Evolutionary conservation across 2,888 invertebrate genomes (phyloP), one percentile per base, ranked within the genome.

Genomic region (Cephus runcator): DNA sequence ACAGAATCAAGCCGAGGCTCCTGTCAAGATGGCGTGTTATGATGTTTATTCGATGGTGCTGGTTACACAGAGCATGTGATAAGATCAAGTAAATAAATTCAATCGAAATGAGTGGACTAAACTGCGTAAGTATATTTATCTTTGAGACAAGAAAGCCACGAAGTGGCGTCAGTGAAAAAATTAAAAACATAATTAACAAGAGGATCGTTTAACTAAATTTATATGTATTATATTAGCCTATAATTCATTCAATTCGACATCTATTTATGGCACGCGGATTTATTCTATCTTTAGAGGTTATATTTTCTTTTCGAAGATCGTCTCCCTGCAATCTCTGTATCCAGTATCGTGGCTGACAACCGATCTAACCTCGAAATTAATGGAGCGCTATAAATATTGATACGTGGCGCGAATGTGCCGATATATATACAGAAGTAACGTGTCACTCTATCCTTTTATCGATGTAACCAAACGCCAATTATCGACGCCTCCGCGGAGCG

Each of bases 391-490:
- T 88, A 89, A 89, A 89, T 89, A 89, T 89, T 89, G 87, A 88
- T 84, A 87, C 84, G 86, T 78, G 80, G 77, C 79, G 81, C 83
- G 81, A 85, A 85, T 81, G 81, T 83, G 80, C 77, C 83, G 81
- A 85, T 87, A 81, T 81, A 84, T 81, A 82, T 81, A 71, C 77
- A 83, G 85, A 86, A 86, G 78, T 80, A 79, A 77, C 81, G 79
- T 81, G 85, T 85, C 80, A 87, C 78, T 76, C 79, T 87, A 86
- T 85, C 85, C 85, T 85, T 87, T 88, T 87, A 88, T 87, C 86
- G 87, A 79, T 84, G 91, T 89, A 91, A 91, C 90, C 86, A 78
- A 88, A 91, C 85, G 87, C 91, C 91, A 91, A 91, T 91, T 91
- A 91, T 88, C 87, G 90, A 87, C 79, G 86, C 83, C 86, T 88